Conservation (phyloP, 2,797 vertebrate species). For the Darevskia nairensis region DNA sequence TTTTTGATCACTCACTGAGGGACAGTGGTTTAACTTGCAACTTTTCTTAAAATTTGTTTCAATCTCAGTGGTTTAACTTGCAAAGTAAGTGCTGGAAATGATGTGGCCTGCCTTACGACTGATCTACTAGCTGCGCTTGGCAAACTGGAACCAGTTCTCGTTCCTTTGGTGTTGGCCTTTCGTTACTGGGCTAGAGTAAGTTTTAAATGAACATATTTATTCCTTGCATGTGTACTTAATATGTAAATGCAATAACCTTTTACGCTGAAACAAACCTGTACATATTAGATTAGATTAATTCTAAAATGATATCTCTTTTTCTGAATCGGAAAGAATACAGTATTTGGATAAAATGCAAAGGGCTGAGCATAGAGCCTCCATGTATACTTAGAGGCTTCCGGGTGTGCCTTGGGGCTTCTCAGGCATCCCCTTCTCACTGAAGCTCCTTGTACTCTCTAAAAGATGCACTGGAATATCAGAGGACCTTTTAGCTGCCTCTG, state of each 20-base stretch:
- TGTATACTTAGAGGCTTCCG: neutral
- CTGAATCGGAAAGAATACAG: neutral
- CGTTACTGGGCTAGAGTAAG: slow-evolving; percentile 96
- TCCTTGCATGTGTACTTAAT: neutral
- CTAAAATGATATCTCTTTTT: neutral
- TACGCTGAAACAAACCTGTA: neutral
- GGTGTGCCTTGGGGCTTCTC: neutral
- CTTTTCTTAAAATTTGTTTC: slow-evolving; percentile 52
- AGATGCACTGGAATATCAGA: neutral
- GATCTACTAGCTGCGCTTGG: slow-evolving; percentile 92
- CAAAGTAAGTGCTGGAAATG: slow-evolving; percentile 97
- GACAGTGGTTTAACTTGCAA: neutral
- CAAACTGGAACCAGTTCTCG: slow-evolving; percentile 90
- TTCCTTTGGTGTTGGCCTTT: slow-evolving; percentile 94
- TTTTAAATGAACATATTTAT: slow-evolving; percentile 34
- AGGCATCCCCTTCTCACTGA: neutral
- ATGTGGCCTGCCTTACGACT: slow-evolving; percentile 96
- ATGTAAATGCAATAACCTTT: neutral
- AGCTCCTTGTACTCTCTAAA: neutral
- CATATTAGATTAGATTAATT: too few species aligned
- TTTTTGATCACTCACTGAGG: neutral
- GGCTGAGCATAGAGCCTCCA: neutral
- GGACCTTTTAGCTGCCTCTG: neutral
- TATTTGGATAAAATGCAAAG: slow-evolving; percentile 4
- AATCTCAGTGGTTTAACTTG: slow-evolving; percentile 88